These are phyloP conservation scores for Drosophila ambigua DNA, from an alignment of 1,140 invertebrate genomes.

Conservation along the genomic window DNA sequence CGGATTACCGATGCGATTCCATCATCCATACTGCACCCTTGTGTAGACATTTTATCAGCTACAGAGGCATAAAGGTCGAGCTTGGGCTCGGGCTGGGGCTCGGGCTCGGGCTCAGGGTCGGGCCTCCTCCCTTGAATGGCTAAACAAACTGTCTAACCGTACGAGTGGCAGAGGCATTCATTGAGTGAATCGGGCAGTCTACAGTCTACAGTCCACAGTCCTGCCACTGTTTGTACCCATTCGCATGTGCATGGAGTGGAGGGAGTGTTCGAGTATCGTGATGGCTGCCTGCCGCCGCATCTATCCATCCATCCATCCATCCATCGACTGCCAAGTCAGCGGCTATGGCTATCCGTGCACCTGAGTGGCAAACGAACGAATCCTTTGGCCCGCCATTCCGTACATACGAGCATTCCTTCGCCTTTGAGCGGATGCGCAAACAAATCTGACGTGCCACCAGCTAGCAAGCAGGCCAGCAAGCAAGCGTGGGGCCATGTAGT, in stretches of 20 bases:
- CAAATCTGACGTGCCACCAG: constrained; percentile 48
- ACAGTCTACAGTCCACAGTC: no score
- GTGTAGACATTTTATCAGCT: no score
- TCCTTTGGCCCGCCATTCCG: constrained; percentile 18
- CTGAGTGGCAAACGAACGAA: constrained; percentile 12
- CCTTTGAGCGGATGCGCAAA: constrained; percentile 25
- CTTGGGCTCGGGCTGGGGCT: no score
- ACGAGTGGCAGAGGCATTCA: no score
- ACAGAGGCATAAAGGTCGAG: no score
- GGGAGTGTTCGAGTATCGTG: constrained; percentile 19
- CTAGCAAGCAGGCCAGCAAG: background rate
- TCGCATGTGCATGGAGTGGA: constrained; percentile 13
- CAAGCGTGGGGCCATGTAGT: background rate
- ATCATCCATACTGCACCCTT: no score
- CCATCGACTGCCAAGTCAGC: constrained; percentile 45
- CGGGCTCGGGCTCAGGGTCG: no score
- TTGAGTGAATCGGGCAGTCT: no score
- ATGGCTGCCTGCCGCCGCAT: constrained; percentile 10
- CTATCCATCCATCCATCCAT: constrained; percentile 18
- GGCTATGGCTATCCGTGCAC: constrained; percentile 11
- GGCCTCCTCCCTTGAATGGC: no score
- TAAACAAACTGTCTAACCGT: no score
- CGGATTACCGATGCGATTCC: no score
- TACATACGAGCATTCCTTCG: constrained; percentile 29
- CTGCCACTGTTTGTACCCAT: no score